phyloP scores from a whole-genome alignment of 2,113 vertebrate species.

The Chaenogobius annularis region DNA sequence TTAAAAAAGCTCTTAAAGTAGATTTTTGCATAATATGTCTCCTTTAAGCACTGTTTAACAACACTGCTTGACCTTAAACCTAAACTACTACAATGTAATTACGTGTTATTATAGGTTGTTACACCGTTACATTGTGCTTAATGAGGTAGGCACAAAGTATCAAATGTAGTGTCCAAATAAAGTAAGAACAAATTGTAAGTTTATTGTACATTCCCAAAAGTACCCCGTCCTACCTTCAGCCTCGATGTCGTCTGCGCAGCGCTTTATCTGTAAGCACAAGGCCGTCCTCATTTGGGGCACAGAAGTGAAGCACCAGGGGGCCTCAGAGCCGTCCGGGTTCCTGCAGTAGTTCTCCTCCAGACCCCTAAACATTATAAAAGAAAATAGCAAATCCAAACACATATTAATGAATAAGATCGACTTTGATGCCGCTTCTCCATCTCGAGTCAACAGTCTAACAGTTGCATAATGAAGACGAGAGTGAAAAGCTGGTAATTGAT shows the following conservation, averaged over 20 bases:
- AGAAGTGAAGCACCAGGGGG: constrained; percentile 94
- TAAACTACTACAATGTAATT: no score
- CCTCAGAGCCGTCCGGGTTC: constrained; percentile 94
- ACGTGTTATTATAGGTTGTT: no score
- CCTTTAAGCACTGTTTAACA: no score
- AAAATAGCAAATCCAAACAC: neutral
- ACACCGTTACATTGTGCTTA: no score
- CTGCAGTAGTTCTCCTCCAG: constrained; percentile 95
- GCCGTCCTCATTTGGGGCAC: constrained; percentile 79
- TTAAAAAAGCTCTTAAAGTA: neutral
- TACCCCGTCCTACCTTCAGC: constrained; percentile 76
- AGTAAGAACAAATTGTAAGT: no score
- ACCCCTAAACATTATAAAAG: constrained; percentile 75
- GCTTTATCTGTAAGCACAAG: constrained; percentile 94
- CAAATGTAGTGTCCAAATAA: no score
- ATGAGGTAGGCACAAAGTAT: neutral
- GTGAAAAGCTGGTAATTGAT: constrained; percentile 21
- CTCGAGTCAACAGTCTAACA: constrained; percentile 1
- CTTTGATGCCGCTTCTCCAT: neutral
- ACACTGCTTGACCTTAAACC: no score
- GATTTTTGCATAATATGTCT: no score
- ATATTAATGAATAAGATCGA: neutral
- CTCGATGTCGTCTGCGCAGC: constrained; percentile 85
- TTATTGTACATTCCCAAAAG: neutral
- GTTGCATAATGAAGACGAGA: neutral